Evolutionary conservation across 2,113 vertebrate genomes (phyloP), one percentile per base, ranked within the genome.

Genomic region (Spheniscus mendiculus): DNA sequence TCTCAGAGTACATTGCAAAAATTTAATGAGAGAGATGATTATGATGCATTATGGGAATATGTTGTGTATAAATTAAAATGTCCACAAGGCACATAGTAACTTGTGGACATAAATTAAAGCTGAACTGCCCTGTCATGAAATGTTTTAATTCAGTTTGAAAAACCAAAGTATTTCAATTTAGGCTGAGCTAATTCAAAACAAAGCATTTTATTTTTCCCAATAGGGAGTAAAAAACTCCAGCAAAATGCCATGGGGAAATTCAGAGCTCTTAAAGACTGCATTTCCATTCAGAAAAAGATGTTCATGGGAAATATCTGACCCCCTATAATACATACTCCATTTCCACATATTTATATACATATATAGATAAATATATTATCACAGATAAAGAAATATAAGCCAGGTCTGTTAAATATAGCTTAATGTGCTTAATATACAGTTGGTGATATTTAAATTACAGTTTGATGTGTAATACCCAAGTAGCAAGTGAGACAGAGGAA

Each of bases 201-300:
- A 97, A 95, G 59, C 82, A 96, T 97, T 97, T 97, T 83, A 90
- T 97, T 95, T 97, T 95, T 95, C 92, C 97, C 97, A 94, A 2
- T 89, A 38, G 97, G 42, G 63, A 95, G 63, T 62, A 55, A 96
- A 87, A 87, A 85, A 66, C 62, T 88, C 47, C 50, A 96, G 53
- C 53, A 92, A 96, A 97, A 90, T 77, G 76, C 90, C 95, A 88
- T 22, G 63, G 95, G 92, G 93, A 95, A 93, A 95, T 86, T 86
- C 67, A 92, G 63, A 83, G 70, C 26, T 56, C 84, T 80, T 81
- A 55, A 87, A 92, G 59, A 58, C 79, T 74, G 56, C 15, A 44
- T 93, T 97, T 92, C 88, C 88, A 96, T 96, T 97, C 92, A 97
- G 90, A 95, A 95, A 88, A 93, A 86, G 34, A 81, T 86, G 92